Conservation (phyloP, 2,797 vertebrate genomes). For the Pipistrellus kuhlii region DNA sequence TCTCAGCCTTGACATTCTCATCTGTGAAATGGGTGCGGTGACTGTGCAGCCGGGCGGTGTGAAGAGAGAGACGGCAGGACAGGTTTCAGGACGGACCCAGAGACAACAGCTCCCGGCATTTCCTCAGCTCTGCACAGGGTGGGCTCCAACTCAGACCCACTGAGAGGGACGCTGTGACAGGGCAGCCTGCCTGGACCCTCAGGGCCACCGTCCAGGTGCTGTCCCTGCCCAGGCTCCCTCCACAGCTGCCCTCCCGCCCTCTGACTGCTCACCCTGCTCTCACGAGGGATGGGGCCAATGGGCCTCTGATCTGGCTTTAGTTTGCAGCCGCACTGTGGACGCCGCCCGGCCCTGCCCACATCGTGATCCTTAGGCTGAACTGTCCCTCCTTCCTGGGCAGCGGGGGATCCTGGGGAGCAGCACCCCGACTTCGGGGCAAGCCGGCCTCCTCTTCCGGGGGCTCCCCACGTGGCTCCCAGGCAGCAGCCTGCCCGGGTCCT, state of each 20-base stretch:
- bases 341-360: too few relatives aligned
- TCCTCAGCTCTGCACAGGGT: not conserved
- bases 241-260: not conserved
- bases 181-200: not conserved
- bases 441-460: not conserved
- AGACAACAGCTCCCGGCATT: fast-evolving
- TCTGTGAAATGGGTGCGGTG: fast-evolving
- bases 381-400: not conserved
- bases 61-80: not conserved
- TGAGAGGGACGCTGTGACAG: fast-evolving
- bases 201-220: too few relatives aligned
- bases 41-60: fast-evolving
- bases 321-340: too few relatives aligned
- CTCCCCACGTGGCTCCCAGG: not conserved
- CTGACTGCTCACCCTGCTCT: not conserved
- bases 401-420: fast-evolving
- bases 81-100: fast-evolving
- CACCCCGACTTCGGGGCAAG: fast-evolving
- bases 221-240: too few relatives aligned
- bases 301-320: not conserved
- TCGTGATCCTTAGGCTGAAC: not conserved
- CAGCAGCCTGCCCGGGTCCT: too few relatives aligned
- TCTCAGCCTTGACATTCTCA: not conserved
- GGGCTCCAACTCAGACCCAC: not conserved
- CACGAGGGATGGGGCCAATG: not conserved